Evolutionary conservation across 37 sponge, comb jelly and placozoan species (phyloP), one percentile per base, ranked within the genome.

Genomic region (Beroe ovata): DNA sequence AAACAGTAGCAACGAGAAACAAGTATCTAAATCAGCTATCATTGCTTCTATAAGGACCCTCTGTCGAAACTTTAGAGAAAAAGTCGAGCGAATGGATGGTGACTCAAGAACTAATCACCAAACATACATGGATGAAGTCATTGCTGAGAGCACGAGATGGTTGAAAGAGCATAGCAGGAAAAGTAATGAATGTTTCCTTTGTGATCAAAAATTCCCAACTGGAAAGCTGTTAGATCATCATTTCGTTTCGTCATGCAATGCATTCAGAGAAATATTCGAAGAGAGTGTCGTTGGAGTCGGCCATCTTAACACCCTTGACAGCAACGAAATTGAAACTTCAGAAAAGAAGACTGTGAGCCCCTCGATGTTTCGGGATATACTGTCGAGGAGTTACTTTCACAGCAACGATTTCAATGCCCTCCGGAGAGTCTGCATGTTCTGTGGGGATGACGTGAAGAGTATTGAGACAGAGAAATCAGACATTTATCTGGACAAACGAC

Each of bases 1-100:
- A 28, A 77, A 77, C 84, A 77, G 28, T 4, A 77, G 41, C 84
- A 77, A 36, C 20, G 84, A 77, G 1, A 77, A 41, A 39, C 84
- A 77, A 77, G 54, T 29, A 1, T 40, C 84, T 2, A 77, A 77
- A 77, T 77, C 84, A 11, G 25, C 84, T 23, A 77, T 77, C 0
- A n/a, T 77, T 19, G 84, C 54, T 3, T 21, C 54, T 22, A 42
- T 77, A 6, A 30, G 47, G 25, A 23, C 35, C 11, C 26, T 77
- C 4, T 77, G n/a, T 36, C n/a, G 54, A 1, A 77, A 26, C 4
- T 77, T 77, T 25, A 77, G 41, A 25, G 38, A 42, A n/a, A 42
- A 39, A 28, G 33, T 77, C 28, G 84, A 77, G 47, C n/a, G 0
- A 39, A 77, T 42, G 84, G 25, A 42, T 29, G 4, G 33, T 77